A percentile compares a stretch with the other conserved stretches of the same genome.
phyloP scores from a whole-genome alignment of 2,888 invertebrate genomes.

The Dione juno region DNA sequence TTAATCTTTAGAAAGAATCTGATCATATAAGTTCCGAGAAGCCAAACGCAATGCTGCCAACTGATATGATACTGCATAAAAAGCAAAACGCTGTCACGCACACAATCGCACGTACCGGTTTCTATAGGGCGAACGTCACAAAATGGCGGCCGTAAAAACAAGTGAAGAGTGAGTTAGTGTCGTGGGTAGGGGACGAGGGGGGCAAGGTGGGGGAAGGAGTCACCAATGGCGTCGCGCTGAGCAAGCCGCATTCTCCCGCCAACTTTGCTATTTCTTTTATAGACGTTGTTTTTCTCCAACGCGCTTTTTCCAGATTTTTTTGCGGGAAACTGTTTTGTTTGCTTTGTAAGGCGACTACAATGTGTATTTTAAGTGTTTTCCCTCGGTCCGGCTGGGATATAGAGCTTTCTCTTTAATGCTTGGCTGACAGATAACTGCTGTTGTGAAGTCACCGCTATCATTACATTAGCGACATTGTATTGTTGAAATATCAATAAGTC shows the following conservation, averaged over 20 bases:
- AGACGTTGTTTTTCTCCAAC: constrained; percentile 79
- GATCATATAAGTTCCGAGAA: constrained; percentile 48
- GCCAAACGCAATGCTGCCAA: constrained; percentile 39
- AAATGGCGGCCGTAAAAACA: constrained; percentile 83
- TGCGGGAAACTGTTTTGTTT: constrained; percentile 78
- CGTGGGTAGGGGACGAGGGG: constrained; percentile 53
- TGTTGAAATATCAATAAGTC: constrained; percentile 12
- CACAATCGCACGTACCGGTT: constrained; percentile 53
- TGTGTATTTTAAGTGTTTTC: constrained; percentile 73
- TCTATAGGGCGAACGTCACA: constrained; percentile 76
- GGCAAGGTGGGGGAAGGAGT: constrained; percentile 52
- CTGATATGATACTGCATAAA: constrained; percentile 45
- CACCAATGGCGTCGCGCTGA: constrained; percentile 77
- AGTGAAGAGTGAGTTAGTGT: constrained; percentile 83
- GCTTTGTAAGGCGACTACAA: constrained; percentile 76
- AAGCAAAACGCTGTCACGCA: constrained; percentile 64
- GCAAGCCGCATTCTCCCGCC: constrained; percentile 74
- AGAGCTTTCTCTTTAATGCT: constrained; percentile 47
- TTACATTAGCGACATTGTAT: constrained; percentile 44
- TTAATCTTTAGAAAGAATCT: constrained; percentile 37
- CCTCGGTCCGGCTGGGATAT: constrained; percentile 55
- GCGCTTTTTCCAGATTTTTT: constrained; percentile 78
- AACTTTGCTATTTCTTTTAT: constrained; percentile 83
- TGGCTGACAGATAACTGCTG: constrained; percentile 43
- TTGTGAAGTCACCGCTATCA: constrained; percentile 39